Base-by-base conservation (phyloP, 2,797 vertebrate species). In the Crocidura indochinensis region DNA sequence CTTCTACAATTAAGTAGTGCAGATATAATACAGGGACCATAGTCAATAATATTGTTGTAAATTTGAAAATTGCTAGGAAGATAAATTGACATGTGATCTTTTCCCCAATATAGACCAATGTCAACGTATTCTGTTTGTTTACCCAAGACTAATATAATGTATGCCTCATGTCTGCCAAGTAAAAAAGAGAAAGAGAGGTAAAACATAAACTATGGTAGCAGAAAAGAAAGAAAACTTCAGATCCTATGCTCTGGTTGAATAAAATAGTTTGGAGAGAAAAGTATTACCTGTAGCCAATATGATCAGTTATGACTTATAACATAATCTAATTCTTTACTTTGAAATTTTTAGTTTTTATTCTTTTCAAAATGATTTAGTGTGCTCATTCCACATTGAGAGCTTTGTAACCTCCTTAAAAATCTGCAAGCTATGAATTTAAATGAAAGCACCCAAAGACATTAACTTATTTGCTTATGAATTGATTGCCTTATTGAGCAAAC, bases 401-500 rank as follows among this genome's bases (percentile, higher is more conserved):
- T 22, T 10, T 46, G n/a, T n/a, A n/a, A n/a, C n/a, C n/a, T n/a
- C n/a, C n/a, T n/a, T n/a, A n/a, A n/a, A n/a, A n/a, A n/a, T n/a
- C n/a, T n/a, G 51, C 62, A 44, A 56, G 22, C 53, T 62, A 64
- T 64, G 67, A 49, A 81, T 82, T 73, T 69, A 62, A 92, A 87
- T 65, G 53, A 92, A 87, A 85, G 44, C 26, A 79, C 9, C 10
- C 60, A 69, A 88, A 82, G 14, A 47, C 44, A 19, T 68, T 74
- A n/a, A 19, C 27, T 65, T 64, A 64, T n/a, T 29, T 78, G n/a
- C 71, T n/a, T 68, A 38, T 56, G 17, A 68, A 65, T 77, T 10
- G 29, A 46, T 62, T 80, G 60, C 44, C 75, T 80, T 87, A 78
- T 76, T 92, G 86, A 87, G 69, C 56, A 92, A 87, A 88, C 27